Evolutionary conservation across 2,113 vertebrate genomes (phyloP).

Genomic region (Nipponia nippon): DNA sequence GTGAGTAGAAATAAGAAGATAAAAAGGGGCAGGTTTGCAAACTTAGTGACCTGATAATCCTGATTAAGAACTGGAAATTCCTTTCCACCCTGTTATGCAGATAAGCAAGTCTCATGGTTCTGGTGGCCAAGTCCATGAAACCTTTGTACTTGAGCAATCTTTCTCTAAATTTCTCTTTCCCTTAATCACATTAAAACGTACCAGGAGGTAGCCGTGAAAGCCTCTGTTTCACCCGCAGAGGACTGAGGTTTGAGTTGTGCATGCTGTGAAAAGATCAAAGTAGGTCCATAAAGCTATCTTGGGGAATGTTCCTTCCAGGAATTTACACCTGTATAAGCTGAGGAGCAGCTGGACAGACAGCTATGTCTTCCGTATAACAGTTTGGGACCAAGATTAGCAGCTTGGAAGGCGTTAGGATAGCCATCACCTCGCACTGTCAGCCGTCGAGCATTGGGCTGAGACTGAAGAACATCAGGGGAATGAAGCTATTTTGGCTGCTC

Average conservation of each 20-base stretch:
- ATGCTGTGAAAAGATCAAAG: background rate
- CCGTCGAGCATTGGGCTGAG: background rate
- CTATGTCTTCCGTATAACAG: background rate
- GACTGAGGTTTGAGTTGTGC: background rate
- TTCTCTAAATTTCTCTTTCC: background rate
- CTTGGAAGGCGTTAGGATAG: background rate
- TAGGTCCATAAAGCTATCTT: background rate
- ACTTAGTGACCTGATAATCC: background rate
- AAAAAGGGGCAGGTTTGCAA: background rate
- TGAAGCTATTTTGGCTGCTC: background rate
- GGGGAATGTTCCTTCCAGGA: background rate
- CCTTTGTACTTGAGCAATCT: background rate
- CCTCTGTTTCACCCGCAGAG: rapidly evolving
- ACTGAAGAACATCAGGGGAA: background rate
- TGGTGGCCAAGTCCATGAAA: background rate
- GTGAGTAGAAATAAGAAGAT: background rate
- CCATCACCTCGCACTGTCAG: background rate
- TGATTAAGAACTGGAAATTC: constrained; percentile 36
- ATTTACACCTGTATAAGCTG: background rate
- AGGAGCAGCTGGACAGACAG: background rate
- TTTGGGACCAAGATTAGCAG: background rate
- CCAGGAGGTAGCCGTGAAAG: background rate
- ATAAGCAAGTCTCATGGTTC: background rate
- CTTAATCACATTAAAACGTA: background rate
- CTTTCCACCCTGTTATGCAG: background rate